Percentiles rank a stretch among this genome's conserved stretches.
Conservation (phyloP, 2,888 invertebrate genomes). For the Epirrhoe tristata region DNA sequence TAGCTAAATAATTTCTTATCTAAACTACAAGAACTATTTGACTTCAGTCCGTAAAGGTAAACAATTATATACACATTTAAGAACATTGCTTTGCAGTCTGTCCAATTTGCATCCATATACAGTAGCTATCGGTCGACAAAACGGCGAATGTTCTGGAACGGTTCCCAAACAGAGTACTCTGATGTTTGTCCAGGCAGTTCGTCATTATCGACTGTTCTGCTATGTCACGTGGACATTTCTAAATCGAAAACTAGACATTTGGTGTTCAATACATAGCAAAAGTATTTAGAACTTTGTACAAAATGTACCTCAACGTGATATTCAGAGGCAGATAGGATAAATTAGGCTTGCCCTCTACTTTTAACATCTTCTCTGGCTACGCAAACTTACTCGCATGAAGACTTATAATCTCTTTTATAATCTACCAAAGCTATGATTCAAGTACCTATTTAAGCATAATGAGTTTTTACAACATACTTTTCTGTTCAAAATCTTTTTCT, state of each 20-base stretch:
- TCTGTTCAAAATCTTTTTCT: constrained; percentile 14
- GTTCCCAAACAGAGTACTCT: neutral
- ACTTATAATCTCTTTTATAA: too few relatives aligned
- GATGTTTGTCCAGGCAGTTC: constrained; percentile 1
- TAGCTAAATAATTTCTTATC: too few relatives aligned
- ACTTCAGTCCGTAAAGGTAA: neutral
- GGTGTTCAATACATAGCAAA: neutral
- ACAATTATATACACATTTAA: neutral
- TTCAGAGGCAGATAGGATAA: too few relatives aligned
- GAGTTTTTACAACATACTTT: neutral
- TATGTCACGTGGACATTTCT: constrained; percentile 1
- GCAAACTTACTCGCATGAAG: too few relatives aligned
- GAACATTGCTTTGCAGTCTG: neutral
- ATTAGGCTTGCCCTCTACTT: too few relatives aligned
- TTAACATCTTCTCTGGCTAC: too few relatives aligned
- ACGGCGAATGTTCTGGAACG: neutral
- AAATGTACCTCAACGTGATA: too few relatives aligned
- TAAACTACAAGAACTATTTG: too few relatives aligned
- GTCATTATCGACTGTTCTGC: constrained; percentile 1
- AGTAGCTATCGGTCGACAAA: neutral
- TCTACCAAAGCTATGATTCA: too few relatives aligned
- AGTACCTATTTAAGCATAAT: neutral
- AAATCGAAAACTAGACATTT: neutral
- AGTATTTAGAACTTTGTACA: neutral
- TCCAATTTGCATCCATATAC: neutral